These are phyloP conservation scores for Meteorus cinctellus DNA, from an alignment of 2,888 invertebrate species.

Conservation along the genomic window DNA sequence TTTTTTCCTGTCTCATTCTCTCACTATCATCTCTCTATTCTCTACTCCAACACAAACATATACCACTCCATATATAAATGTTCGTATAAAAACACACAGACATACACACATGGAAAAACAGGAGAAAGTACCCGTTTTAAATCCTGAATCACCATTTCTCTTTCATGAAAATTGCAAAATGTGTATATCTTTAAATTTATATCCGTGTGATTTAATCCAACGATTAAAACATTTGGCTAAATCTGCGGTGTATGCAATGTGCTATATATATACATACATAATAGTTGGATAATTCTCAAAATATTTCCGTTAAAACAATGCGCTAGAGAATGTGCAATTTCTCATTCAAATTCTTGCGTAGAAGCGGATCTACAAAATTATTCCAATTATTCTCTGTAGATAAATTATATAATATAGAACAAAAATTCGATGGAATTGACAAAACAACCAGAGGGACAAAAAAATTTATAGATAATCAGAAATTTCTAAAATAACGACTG, in stretches of 20 bases:
- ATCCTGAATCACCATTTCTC: constrained; percentile 29
- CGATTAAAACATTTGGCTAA: constrained; percentile 40
- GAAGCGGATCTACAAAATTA: not conserved
- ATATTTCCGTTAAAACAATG: constrained; percentile 15
- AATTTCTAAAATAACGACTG: no score
- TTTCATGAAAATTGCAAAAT: constrained; percentile 27
- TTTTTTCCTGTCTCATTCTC: constrained; percentile 17
- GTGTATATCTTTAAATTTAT: constrained; percentile 38
- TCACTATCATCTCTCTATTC: constrained; percentile 25
- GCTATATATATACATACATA: no score
- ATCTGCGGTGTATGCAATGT: not conserved
- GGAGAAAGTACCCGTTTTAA: constrained; percentile 24
- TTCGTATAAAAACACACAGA: not conserved
- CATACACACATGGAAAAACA: constrained; percentile 14
- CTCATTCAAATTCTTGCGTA: not conserved
- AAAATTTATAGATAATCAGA: no score
- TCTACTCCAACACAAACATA: not conserved
- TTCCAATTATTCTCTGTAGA: not conserved
- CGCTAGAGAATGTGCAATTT: not conserved
- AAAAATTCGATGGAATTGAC: no score
- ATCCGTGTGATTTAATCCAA: constrained; percentile 41
- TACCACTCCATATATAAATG: constrained; percentile 14
- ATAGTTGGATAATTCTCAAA: constrained; percentile 13
- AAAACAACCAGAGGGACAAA: no score
- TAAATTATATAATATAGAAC: not conserved